Conservation (phyloP, 2,113 vertebrate genomes). For the Arvicanthis niloticus region DNA sequence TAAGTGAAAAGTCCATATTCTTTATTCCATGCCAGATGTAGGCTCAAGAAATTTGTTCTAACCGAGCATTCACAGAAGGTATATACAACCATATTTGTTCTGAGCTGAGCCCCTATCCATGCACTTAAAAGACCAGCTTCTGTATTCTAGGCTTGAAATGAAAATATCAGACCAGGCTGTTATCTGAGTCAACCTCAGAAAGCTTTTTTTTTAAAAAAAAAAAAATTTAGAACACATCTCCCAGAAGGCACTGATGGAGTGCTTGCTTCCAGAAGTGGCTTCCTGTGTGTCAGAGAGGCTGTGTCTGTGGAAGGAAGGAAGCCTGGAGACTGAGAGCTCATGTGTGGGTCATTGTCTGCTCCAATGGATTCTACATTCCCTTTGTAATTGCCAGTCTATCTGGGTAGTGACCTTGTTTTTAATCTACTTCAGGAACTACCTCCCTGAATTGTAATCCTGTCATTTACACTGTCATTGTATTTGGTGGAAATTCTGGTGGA, state of each 20-base stretch:
- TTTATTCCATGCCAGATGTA: background rate
- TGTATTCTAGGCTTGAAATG: background rate
- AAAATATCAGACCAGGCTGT: background rate
- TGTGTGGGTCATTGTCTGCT: background rate
- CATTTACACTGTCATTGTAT: background rate
- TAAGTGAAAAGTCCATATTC: background rate
- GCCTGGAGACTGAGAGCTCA: background rate
- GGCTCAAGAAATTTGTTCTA: background rate
- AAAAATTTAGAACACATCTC: background rate
- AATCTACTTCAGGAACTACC: constrained; percentile 34
- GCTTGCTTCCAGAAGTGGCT: background rate
- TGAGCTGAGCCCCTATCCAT: background rate
- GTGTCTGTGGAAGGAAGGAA: background rate
- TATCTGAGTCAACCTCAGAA: background rate
- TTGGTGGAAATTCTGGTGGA: constrained; percentile 37
- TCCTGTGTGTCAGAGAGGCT: background rate
- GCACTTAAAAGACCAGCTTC: background rate
- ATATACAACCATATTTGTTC: background rate
- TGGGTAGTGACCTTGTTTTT: constrained; percentile 48
- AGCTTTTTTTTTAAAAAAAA: background rate
- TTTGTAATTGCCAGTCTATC: constrained; percentile 22
- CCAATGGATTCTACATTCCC: background rate
- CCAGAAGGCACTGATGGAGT: background rate
- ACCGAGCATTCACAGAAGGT: background rate
- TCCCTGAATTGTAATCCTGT: constrained; percentile 15